A percentile compares a stretch with the other conserved stretches of the same genome.
Evolutionary conservation across 1,140 invertebrate genomes (phyloP).

Genomic region (Magallana gigas): DNA sequence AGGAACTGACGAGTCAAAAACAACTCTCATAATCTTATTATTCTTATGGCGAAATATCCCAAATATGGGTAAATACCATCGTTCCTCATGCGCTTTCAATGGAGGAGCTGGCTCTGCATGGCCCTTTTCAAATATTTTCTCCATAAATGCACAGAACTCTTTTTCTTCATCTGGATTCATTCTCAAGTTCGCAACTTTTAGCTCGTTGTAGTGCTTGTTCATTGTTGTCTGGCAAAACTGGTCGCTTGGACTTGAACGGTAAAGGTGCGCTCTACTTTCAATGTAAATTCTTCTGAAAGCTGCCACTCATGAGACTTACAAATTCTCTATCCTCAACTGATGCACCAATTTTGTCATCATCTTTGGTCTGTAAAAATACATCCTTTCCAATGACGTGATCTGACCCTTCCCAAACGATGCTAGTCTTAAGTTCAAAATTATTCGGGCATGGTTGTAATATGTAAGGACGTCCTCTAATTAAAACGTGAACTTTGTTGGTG

Average conservation of each 20-base stretch:
- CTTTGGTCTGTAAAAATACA: background rate
- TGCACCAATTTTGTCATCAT: background rate
- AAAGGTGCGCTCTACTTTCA: background rate
- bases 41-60: too few relatives aligned
- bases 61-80: too few relatives aligned
- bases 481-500: slow-evolving; percentile 51
- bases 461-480: slow-evolving; percentile 46
- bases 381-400: background rate
- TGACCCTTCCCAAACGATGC: background rate
- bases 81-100: too few relatives aligned
- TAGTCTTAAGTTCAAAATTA: slow-evolving; percentile 13
- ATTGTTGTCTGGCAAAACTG: background rate
- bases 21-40: too few relatives aligned
- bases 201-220: background rate
- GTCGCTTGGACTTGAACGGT: background rate
- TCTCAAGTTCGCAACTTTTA: too few relatives aligned
- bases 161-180: too few relatives aligned
- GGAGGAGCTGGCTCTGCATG: too few relatives aligned
- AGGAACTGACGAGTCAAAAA: too few relatives aligned
- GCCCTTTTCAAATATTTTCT: too few relatives aligned
- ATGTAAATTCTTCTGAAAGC: background rate
- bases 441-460: slow-evolving; percentile 46
- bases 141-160: too few relatives aligned
- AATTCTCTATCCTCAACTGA: background rate
- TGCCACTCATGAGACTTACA: background rate